phyloP scores from a whole-genome alignment of 2,797 vertebrate species.

The Petrocephalus sullivani region DNA sequence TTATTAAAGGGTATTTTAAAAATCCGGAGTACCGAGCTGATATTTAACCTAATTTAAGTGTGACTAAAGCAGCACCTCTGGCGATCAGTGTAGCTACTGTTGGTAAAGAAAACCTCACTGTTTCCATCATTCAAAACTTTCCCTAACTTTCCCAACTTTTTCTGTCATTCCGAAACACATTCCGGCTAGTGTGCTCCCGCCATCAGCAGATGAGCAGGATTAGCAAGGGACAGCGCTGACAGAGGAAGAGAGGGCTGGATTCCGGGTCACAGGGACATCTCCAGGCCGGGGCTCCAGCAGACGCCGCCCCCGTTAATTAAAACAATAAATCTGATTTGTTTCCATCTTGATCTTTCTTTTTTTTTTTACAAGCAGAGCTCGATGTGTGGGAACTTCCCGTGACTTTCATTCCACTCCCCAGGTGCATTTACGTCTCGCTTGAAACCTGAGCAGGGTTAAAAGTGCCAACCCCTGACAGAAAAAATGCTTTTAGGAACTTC shows the following conservation, averaged over 20 bases:
- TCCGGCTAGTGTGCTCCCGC: neutral
- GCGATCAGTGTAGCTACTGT: neutral
- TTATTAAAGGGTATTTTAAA: neutral
- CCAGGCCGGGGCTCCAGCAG: slow-evolving; percentile 35
- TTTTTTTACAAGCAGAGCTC: slow-evolving; percentile 57
- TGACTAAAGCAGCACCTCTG: neutral
- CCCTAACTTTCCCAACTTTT: neutral
- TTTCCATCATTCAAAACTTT: neutral
- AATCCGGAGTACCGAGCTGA: neutral
- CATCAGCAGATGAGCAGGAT: neutral
- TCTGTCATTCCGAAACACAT: neutral
- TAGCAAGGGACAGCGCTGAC: slow-evolving; percentile 21
- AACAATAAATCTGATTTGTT: slow-evolving; percentile 64
- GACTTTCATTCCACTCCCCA: slow-evolving; percentile 52
- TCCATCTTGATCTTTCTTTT: slow-evolving; percentile 32
- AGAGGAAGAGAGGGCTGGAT: slow-evolving; percentile 39
- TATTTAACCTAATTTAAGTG: neutral
- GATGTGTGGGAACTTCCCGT: slow-evolving; percentile 50
- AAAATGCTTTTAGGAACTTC: slow-evolving; percentile 72
- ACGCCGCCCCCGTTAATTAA: slow-evolving; percentile 56
- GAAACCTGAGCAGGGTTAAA: slow-evolving; percentile 69
- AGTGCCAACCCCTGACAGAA: slow-evolving; percentile 57
- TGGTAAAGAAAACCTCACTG: neutral
- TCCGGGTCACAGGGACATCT: neutral
- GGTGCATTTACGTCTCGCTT: slow-evolving; percentile 53